Evolutionary conservation across 2,113 vertebrate species (phyloP).

Genomic region (Otocyon megalotis): DNA sequence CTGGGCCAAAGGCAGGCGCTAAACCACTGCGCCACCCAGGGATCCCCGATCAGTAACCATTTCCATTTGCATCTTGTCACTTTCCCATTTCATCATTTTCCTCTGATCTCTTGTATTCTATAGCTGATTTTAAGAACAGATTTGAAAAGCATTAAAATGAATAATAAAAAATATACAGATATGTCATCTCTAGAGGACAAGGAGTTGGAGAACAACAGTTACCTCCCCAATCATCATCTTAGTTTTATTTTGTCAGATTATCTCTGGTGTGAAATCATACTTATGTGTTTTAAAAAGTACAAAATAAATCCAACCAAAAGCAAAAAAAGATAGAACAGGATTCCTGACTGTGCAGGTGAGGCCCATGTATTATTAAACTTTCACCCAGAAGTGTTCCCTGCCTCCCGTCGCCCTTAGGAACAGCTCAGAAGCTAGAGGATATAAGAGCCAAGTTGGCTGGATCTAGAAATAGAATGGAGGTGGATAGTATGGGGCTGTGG

Average conservation of each 20-base stretch:
- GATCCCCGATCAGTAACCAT: background rate
- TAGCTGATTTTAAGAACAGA: background rate
- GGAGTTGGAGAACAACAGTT: background rate
- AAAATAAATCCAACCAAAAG: conserved; percentile 7
- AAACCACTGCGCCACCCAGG: too few species aligned
- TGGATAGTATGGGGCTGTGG: background rate
- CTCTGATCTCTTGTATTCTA: background rate
- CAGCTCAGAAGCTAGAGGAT: conserved; percentile 5
- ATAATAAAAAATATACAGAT: background rate
- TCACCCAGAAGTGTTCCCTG: background rate
- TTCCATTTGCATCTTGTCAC: background rate
- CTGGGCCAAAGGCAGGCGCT: too few species aligned
- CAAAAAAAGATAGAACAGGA: background rate
- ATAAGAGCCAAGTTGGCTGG: background rate
- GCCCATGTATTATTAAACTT: background rate
- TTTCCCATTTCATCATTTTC: background rate
- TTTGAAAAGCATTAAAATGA: conserved; percentile 34
- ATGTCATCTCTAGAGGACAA: background rate
- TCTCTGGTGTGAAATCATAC: background rate
- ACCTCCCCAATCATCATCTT: background rate
- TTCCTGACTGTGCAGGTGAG: background rate
- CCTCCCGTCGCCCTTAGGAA: background rate
- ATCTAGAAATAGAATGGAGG: conserved; percentile 12
- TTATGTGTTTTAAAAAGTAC: background rate
- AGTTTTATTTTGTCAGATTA: background rate